Evolutionary conservation across 2,113 vertebrate genomes (phyloP).

Genomic region (Colinus virginianus): DNA sequence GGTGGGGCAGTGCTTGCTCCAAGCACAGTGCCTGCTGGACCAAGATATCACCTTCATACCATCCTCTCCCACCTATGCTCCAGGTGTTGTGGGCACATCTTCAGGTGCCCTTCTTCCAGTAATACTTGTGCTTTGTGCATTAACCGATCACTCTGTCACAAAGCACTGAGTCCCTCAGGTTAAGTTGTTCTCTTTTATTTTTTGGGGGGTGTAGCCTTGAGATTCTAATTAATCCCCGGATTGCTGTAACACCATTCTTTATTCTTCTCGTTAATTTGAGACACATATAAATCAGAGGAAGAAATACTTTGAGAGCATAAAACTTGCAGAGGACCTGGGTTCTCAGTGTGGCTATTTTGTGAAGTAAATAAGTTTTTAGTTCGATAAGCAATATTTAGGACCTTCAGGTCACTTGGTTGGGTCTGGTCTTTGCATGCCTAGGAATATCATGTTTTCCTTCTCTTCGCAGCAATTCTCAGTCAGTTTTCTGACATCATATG

Average conservation of each 20-base stretch:
- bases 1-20: not conserved
- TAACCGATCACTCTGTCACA: rapidly evolving
- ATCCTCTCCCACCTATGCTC: not conserved
- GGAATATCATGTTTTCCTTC: not conserved
- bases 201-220: not conserved
- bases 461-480: not conserved
- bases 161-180: not conserved
- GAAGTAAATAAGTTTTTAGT: not conserved
- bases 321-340: not conserved
- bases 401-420: not conserved
- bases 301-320: not conserved
- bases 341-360: not conserved
- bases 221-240: not conserved
- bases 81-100: not conserved
- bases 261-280: not conserved
- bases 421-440: not conserved
- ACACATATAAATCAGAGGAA: rapidly evolving
- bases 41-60: not conserved
- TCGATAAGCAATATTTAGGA: not conserved
- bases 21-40: not conserved
- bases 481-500: not conserved
- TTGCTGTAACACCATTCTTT: not conserved
- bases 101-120: not conserved
- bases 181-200: not conserved
- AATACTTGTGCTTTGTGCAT: not conserved